Percentiles rank a stretch among this genome's conserved stretches.
These are phyloP conservation scores for Drosophila pullipes DNA, from an alignment of 2,888 invertebrate species.

Conservation along the genomic window DNA sequence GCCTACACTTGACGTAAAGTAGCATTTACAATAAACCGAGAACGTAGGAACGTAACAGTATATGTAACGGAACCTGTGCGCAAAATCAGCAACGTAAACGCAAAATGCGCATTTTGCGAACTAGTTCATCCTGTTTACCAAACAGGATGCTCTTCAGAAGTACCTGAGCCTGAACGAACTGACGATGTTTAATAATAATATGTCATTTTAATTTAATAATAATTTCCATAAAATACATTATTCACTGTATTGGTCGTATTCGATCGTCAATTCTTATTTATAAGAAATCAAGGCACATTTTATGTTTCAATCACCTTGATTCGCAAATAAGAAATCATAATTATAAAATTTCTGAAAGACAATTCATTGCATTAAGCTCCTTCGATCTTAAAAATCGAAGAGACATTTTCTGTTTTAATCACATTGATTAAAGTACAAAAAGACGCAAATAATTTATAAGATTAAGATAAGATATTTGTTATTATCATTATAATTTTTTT, in stretches of 20 bases:
- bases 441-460: not conserved
- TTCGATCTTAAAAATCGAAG: not conserved
- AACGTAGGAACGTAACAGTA: constrained; percentile 23
- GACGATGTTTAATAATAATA: not conserved
- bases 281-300: too few species aligned
- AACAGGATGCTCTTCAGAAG: not conserved
- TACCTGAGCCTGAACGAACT: not conserved
- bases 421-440: not conserved
- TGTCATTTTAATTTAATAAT: not conserved
- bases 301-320: not conserved
- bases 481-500: not conserved
- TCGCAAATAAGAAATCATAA: not conserved
- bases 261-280: too few species aligned
- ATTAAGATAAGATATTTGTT: not conserved
- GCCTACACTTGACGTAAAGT: constrained; percentile 52
- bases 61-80: constrained; percentile 24
- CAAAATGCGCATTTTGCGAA: constrained; percentile 8
- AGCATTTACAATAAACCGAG: constrained; percentile 41
- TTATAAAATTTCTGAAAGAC: not conserved
- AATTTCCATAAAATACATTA: not conserved
- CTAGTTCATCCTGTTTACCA: constrained; percentile 8
- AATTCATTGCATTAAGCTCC: not conserved
- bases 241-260: not conserved
- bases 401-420: not conserved
- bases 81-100: constrained; percentile 33